Base-by-base conservation (phyloP, 1,140 invertebrate genomes). In the Dinoponera quadriceps region DNA sequence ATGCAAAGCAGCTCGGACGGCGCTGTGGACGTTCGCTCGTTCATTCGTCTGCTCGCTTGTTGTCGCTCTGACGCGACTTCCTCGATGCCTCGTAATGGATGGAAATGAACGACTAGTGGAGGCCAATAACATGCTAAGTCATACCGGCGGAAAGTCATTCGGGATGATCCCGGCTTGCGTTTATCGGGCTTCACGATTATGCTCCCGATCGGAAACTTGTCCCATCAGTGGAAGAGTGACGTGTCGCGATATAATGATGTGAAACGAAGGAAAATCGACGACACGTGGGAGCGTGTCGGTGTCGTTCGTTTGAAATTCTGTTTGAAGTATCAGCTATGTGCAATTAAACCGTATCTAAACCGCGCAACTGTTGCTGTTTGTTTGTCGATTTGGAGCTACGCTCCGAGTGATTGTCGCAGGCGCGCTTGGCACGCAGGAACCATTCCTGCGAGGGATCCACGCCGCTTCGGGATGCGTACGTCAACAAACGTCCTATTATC, bases 1-100 rank as follows among this genome's bases (percentile, higher is more conserved):
- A 86, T 86, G 85, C 66, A 86, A 87, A 86, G 27, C 29, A 73
- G 72, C 22, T 16, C 25, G 44, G 22, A 44, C 49, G n/a, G 7
- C 54, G 49, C 71, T 51, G 44, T 25, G 25, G 20, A 68, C 29
- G 48, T 55, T 44, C 62, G 29, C 20, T 33, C 29, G 29, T 33
- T 33, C 38, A 9, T 44, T 44, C 38, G 38, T 44, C 44, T 57
- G 75, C 54, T 77, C 75, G 75, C 55, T 69, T 57, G 75, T 16
- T 69, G 51, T 44, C 57, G 1, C 22, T 54, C 44, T 27, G 51
- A 51, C 66, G 25, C 25, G 22, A 11, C 48, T 29, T 18, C 65
- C 65, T 71, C 38, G 3, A 44, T 11, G 38, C 38, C 38, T 44
- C 44, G 63, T 69, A 22, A 80, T 3, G 33, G 51, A 71, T 44